Conservation (phyloP, 2,888 invertebrate genomes). For the Drosophila koepferae region DNA sequence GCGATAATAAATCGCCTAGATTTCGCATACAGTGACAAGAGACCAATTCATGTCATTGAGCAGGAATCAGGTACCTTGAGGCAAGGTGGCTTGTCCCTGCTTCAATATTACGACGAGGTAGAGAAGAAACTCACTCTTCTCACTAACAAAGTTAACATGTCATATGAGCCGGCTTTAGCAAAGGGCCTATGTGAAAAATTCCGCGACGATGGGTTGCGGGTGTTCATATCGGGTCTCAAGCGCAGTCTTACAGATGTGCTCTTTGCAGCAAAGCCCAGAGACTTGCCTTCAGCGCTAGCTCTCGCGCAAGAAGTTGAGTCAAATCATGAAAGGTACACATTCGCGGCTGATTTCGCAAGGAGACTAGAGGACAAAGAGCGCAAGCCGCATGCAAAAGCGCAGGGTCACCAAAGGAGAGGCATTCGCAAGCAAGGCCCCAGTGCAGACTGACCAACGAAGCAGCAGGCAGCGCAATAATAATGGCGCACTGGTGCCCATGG, state of each 20-base stretch:
- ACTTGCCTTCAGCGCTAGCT: conserved; percentile 1
- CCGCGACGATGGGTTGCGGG: not conserved
- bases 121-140: conserved; percentile 2
- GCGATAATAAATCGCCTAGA: conserved; percentile 2
- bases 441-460: conserved; percentile 1
- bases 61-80: conserved; percentile 1
- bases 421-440: not conserved
- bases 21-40: conserved; percentile 1
- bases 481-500: no score
- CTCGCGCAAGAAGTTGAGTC: no score
- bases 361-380: conserved; percentile 2
- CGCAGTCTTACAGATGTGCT: not conserved
- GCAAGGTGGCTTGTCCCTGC: not conserved
- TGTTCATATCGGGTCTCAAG: not conserved
- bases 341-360: conserved; percentile 3
- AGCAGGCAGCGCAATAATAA: conserved; percentile 1
- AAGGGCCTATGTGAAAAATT: not conserved
- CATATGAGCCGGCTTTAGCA: not conserved
- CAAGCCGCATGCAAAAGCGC: not conserved
- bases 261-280: conserved; percentile 1
- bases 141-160: conserved; percentile 6
- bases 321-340: not conserved
- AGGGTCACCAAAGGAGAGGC: not conserved
- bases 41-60: conserved; percentile 1
- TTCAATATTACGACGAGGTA: not conserved